Base-by-base conservation (phyloP, 2,113 vertebrate species). In the Hepsetus odoe region DNA sequence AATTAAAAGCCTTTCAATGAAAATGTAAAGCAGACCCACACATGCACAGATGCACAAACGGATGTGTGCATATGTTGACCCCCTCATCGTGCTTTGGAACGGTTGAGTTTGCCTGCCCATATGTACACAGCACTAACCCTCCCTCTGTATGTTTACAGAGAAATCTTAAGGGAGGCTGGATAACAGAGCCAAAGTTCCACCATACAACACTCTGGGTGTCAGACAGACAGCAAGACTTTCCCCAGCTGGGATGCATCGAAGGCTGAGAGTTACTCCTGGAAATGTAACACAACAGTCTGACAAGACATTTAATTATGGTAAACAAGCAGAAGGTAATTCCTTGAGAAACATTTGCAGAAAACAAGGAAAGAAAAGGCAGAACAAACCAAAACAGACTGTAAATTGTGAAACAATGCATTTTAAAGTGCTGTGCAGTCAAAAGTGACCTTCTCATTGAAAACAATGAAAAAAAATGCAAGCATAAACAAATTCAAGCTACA, bases 361-460 rank as follows among this genome's bases (percentile, higher is more conserved):
- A 61, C 4, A 30, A 10, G 1, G 5, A 58, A 8, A 24, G 26
- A 1, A 28, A 11, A 32, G 2, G 20, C 7, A 62, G 26, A 32
- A 59, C 2, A 24, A 26, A 11, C 16, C 1, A 1, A 32, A 59
- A 62, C 6, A 14, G 24, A 28, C 12, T 30, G 20, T 13, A 26
- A 59, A 12, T 59, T 30, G 14, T 18, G 30, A 33, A 62, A 28
- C 67, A 30, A 28, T 70, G 44, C 51, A 35, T 55, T 35, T 22
- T 5, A 86, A 88, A 82, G 79, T 40, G 59, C 35, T 18, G 77
- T 84, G 44, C 72, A 79, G 42, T 65, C 74, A 77, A 80, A 61
- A 79, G 85, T 89, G 89, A 89, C 88, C 86, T 89, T 72, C 75
- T 74, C 77, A 80, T 80, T 74, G 68, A 78, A 80, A 85, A 87